Base-by-base conservation (phyloP, 2,888 invertebrate species). In the Agrotis segetum region DNA sequence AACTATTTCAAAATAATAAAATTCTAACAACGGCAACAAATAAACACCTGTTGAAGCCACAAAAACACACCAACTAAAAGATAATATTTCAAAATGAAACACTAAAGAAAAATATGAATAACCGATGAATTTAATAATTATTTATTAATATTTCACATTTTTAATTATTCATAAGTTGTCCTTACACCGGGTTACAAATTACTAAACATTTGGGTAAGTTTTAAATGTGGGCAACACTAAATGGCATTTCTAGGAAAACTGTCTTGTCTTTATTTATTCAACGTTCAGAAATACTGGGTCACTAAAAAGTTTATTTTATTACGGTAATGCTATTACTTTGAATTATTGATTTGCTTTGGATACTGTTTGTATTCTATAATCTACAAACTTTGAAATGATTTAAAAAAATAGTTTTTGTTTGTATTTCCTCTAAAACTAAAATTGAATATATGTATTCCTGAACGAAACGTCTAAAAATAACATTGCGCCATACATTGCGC, bases 191-290 rank as follows among this genome's bases (percentile, higher is more conserved):
- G 2, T 5, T 9, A 13, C 9, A 19, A 16, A 49, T 55, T 40
- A 6, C 21, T 16, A 24, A 13, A n/a, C 34, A 29, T 17, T 5
- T 11, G 14, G 67, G 82, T 19, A 71, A 63, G 14, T 29, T 44
- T 65, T 19, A 40, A 13, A 58, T 0, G 0, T 7, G 68, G 62
- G 78, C 56, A 71, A 71, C 75, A 50, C 65, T 16, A 0, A 3
- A 2, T n/a, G 19, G 78, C 77, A 84, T 79, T 85, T 85, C 85
- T 70, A 76, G 44, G 85, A 86, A 85, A 74, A 69, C 66, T 55
- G 76, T 82, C 62, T 83, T 74, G 58, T 67, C 74, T 71, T 77
- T 74, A 68, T 67, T 71, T 70, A 71, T 63, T 53, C 59, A 65
- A 82, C 79, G 82, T 79, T 79, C 73, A 47, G 67, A 67, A 72